Evolutionary conservation across 2,113 vertebrate genomes (phyloP).

Genomic region (Oryzias celebensis): DNA sequence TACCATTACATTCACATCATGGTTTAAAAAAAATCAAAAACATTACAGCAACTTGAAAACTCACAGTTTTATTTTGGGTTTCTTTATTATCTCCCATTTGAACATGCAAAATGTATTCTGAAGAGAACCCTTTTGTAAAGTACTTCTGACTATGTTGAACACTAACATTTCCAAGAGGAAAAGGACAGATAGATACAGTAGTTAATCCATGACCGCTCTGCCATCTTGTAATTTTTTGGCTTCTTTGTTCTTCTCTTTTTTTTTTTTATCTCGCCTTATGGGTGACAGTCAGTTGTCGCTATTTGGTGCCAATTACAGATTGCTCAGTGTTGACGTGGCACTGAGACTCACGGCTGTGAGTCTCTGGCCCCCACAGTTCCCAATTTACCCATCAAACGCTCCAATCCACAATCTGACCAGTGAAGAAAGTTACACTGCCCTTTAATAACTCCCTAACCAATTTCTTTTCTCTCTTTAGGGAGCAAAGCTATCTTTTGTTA

Average conservation of each 20-base stretch:
- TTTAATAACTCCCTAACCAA: constrained; percentile 38
- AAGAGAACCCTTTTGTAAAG: no score
- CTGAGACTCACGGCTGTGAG: constrained; percentile 59
- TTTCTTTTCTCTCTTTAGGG: constrained; percentile 16
- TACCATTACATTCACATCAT: no score
- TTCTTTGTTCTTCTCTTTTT: constrained; percentile 45
- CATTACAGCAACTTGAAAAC: no score
- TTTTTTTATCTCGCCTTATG: constrained; percentile 45
- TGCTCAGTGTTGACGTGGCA: constrained; percentile 47
- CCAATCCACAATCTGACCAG: constrained; percentile 36
- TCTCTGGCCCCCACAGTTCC: constrained; percentile 52
- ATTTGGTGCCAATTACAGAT: constrained; percentile 71
- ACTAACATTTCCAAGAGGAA: background rate
- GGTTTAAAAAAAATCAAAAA: no score
- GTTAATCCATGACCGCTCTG: constrained; percentile 33
- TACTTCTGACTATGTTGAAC: no score
- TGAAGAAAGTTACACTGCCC: constrained; percentile 46
- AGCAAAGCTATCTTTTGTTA: constrained; percentile 24
- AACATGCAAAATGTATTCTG: no score
- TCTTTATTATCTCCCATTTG: no score
- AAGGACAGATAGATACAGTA: background rate
- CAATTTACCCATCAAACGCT: constrained; percentile 67
- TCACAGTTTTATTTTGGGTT: no score
- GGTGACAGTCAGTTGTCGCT: constrained; percentile 59
- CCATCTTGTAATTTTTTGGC: constrained; percentile 44